Percentiles rank a stretch among this genome's conserved stretches.
Evolutionary conservation across 2,113 vertebrate species (phyloP).

Genomic region (Heptranchias perlo): DNA sequence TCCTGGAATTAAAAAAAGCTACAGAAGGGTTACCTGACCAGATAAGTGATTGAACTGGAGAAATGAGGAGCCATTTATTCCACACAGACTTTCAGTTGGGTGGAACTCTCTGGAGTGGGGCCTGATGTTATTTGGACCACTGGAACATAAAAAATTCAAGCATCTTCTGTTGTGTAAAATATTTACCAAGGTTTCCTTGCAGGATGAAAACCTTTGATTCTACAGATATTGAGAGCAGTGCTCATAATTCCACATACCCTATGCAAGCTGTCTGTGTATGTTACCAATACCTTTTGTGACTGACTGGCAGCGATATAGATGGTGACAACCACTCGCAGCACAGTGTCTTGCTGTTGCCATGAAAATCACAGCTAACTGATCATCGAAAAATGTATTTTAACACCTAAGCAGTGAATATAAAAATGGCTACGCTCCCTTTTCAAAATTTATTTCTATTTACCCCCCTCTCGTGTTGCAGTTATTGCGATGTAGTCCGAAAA

Average conservation of each 20-base stretch:
- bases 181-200: neutral
- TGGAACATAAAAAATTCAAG: neutral
- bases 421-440: neutral
- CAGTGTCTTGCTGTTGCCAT: neutral
- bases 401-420: neutral
- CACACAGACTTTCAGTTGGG: neutral
- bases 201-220: neutral
- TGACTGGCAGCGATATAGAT: conserved; percentile 22
- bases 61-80: neutral
- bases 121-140: neutral
- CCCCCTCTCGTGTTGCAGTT: neutral
- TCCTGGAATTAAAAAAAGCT: neutral
- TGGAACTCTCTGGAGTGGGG: neutral
- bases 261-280: neutral
- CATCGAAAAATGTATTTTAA: conserved; percentile 18
- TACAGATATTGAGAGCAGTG: neutral
- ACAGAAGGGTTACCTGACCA: neutral
- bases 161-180: neutral
- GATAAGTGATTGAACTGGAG: neutral
- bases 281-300: neutral
- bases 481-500: neutral
- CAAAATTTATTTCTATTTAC: neutral
- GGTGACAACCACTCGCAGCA: conserved; percentile 5
- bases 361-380: conserved; percentile 27
- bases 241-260: neutral